A percentile compares a stretch with the other conserved stretches of the same genome.
These are phyloP conservation scores for Aegotheles bennettii DNA, from an alignment of 2,113 vertebrate species.

Conservation along the genomic window DNA sequence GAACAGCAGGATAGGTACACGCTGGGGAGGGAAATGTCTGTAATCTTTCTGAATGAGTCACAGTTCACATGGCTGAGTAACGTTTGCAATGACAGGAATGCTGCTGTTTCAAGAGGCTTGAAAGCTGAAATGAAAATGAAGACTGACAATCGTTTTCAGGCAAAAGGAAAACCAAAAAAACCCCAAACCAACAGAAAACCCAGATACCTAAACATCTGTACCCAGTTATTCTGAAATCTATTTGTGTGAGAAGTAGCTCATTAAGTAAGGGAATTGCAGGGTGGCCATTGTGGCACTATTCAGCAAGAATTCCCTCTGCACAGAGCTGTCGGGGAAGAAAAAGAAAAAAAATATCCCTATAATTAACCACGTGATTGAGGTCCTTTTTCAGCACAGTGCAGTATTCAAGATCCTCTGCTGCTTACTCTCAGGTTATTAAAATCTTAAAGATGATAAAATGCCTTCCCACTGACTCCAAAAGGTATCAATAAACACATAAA, in stretches of 20 bases:
- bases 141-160: constrained; percentile 27
- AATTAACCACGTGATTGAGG: constrained; percentile 12
- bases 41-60: constrained; percentile 28
- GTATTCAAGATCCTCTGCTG: background rate
- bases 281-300: background rate
- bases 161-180: background rate
- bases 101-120: constrained; percentile 13
- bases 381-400: background rate
- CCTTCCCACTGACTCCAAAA: background rate
- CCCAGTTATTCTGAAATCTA: background rate
- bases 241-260: background rate
- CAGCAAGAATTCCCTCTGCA: background rate
- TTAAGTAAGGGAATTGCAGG: background rate
- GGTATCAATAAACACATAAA: background rate
- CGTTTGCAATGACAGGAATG: constrained; percentile 14
- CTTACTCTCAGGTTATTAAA: background rate
- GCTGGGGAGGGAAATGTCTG: background rate
- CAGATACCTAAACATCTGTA: background rate
- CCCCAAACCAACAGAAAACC: background rate
- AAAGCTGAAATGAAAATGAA: constrained; percentile 39
- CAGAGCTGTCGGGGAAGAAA: background rate
- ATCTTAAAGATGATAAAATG: background rate
- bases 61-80: background rate
- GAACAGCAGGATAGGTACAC: background rate
- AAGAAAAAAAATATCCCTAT: background rate